These are phyloP conservation scores for Pantherophis vulpinus DNA, from an alignment of 2,797 vertebrate genomes.

Conservation along the genomic window DNA sequence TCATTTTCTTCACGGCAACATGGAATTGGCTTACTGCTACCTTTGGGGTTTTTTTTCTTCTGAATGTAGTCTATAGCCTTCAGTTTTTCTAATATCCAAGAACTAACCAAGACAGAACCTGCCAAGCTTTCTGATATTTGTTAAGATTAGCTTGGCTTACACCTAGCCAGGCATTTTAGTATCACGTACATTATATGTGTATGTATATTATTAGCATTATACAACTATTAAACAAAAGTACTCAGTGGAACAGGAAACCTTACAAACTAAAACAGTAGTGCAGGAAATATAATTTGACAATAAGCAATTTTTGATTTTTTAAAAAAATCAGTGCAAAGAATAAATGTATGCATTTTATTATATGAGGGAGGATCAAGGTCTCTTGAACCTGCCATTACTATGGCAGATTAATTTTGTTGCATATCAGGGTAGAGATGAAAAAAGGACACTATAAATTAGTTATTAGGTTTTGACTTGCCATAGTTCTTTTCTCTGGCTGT, in stretches of 20 bases:
- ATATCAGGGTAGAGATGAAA: conserved; percentile 59
- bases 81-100: background rate
- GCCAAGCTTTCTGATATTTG: background rate
- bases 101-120: background rate
- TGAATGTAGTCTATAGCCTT: background rate
- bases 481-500: conserved; percentile 63
- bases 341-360: conserved; percentile 51
- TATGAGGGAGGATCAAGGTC: conserved; percentile 51
- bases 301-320: conserved; percentile 35
- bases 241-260: background rate
- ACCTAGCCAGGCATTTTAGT: background rate
- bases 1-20: background rate
- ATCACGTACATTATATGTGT: background rate
- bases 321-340: conserved; percentile 30
- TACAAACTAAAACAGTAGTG: conserved; percentile 29
- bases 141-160: background rate
- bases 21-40: background rate
- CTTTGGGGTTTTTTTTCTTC: background rate
- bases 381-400: conserved; percentile 47
- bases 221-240: background rate
- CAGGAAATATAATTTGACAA: conserved; percentile 62
- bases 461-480: conserved; percentile 66
- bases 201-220: background rate
- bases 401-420: conserved; percentile 59
- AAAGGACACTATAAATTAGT: conserved; percentile 65